Percentiles rank a stretch among this genome's conserved stretches.
Evolutionary conservation across 1,140 invertebrate species (phyloP).

Genomic region (Catajapyx aquilonaris): DNA sequence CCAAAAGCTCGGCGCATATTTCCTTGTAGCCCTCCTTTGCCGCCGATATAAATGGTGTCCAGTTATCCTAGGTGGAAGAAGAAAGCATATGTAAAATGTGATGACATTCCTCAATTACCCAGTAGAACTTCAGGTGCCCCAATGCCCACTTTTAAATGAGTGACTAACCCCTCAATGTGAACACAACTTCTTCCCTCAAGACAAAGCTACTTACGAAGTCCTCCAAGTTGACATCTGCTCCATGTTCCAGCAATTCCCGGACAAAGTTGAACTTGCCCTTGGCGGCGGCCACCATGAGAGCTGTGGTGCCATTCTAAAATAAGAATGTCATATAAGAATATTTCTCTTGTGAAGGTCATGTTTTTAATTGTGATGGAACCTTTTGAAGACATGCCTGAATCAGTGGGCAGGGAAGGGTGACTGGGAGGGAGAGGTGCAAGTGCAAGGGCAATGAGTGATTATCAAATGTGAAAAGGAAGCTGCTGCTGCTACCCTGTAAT

Average conservation of each 20-base stretch:
- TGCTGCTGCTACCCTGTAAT: too few species aligned
- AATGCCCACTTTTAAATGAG: too few species aligned
- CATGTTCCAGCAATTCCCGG: slow-evolving; percentile 55
- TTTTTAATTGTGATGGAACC: too few species aligned
- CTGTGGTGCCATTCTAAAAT: slow-evolving; percentile 66
- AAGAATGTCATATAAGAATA: slow-evolving; percentile 3
- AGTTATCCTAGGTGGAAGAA: slow-evolving; percentile 47
- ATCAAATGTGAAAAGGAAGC: too few species aligned
- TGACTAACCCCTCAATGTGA: too few species aligned
- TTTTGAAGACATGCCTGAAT: too few species aligned
- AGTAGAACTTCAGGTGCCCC: slow-evolving; percentile 4
- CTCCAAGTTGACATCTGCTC: slow-evolving; percentile 73
- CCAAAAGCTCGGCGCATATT: slow-evolving; percentile 59
- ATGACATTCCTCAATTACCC: slow-evolving; percentile 3
- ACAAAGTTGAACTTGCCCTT: slow-evolving; percentile 63
- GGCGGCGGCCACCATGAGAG: slow-evolving; percentile 67
- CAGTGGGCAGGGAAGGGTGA: too few species aligned
- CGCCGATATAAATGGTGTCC: slow-evolving; percentile 76
- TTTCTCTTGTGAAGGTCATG: slow-evolving; percentile 3
- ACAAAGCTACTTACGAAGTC: slow-evolving; percentile 60
- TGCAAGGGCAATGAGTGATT: too few species aligned
- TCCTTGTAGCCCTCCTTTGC: slow-evolving; percentile 72
- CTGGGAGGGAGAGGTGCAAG: too few species aligned
- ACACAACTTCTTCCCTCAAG: too few species aligned
- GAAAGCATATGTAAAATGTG: too few species aligned